Percentiles rank a stretch among this genome's conserved stretches.
phyloP scores from a whole-genome alignment of 37 sponge, comb jelly and placozoan species.

The Aplysina aerophoba region DNA sequence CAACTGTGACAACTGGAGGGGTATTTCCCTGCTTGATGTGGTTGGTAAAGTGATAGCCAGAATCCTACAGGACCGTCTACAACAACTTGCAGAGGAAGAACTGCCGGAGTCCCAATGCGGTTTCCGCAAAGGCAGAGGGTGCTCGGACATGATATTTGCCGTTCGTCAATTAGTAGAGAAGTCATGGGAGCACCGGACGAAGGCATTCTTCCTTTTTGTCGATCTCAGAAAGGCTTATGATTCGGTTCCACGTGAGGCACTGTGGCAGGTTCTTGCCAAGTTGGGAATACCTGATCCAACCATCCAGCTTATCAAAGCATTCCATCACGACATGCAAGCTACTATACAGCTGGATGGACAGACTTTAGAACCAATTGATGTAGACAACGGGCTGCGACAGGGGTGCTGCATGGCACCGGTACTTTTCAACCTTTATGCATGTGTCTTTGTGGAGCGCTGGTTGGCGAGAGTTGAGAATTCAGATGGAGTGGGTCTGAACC shows the following conservation, averaged over 20 bases:
- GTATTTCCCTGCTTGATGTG: too few relatives aligned
- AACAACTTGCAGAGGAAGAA: neutral
- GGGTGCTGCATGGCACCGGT: neutral
- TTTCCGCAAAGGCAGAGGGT: too few relatives aligned
- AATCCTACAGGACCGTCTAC: neutral
- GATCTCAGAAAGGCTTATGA: neutral
- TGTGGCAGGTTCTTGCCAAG: neutral
- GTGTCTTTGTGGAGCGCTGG: too few relatives aligned
- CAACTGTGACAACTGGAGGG: too few relatives aligned
- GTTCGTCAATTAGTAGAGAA: too few relatives aligned
- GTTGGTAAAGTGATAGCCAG: too few relatives aligned
- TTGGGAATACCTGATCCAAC: neutral
- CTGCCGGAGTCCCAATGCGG: neutral
- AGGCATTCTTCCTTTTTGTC: neutral
- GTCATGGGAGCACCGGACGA: neutral
- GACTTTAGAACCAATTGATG: constrained; percentile 15
- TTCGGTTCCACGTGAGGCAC: constrained; percentile 9
- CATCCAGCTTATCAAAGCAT: neutral
- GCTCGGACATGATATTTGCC: too few relatives aligned
- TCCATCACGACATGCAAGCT: constrained; percentile 17
- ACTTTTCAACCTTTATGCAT: too few relatives aligned
- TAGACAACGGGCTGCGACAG: neutral
- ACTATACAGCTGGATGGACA: neutral
- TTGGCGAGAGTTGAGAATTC: too few relatives aligned
- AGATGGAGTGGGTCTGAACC: too few relatives aligned